Base-by-base conservation (phyloP, 53 echinoderm and acorn worm species). In the Mesocentrotus franciscanus region DNA sequence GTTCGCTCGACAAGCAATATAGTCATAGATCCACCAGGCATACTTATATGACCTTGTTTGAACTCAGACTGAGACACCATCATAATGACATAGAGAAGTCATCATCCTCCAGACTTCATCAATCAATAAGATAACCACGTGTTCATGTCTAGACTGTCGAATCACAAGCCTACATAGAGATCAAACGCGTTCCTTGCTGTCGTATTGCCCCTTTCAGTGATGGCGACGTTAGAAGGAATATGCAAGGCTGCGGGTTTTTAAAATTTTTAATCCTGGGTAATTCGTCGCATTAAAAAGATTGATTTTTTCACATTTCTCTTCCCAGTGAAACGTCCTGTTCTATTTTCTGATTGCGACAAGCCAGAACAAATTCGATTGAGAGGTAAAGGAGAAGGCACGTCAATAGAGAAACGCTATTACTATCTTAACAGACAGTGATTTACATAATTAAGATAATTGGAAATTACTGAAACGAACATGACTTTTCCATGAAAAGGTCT, bases 121-220 rank as follows among this genome's bases (percentile, higher is more conserved):
- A 90, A 90, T 90, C 90, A 90, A 90, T 90, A 29, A 90, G 90
- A 90, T 90, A 90, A 90, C 59, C 90, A 90, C 90, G 90, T 90
- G 90, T 90, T 90, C 90, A 20, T 90, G 90, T 90, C 90, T 90
- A 57, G 90, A 90, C 90, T 90, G 90, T 30, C 29, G 60, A 90
- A 60, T 90, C 60, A 60, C 81, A 36, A 81, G 7, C 39, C 81
- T 81, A 18, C 16, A 64, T 64, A 14, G 29, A 81, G 42, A 81
- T 36, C 42, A 1, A 81, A 42, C 20, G 8, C 36, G 20, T 81
- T 42, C 33, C 2, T 13, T 18, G 4, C 12, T 11, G 32, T 12
- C 14, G 13, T 33, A 32, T 76, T 14, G 0, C 76, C 81, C 33
- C 20, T 33, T 20, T 9, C 18, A 16, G 81, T 18, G 34, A 76